A percentile compares a stretch with the other conserved stretches of the same genome.
Conservation (phyloP, 2,113 vertebrate genomes). For the Gasterosteus aculeatus region DNA sequence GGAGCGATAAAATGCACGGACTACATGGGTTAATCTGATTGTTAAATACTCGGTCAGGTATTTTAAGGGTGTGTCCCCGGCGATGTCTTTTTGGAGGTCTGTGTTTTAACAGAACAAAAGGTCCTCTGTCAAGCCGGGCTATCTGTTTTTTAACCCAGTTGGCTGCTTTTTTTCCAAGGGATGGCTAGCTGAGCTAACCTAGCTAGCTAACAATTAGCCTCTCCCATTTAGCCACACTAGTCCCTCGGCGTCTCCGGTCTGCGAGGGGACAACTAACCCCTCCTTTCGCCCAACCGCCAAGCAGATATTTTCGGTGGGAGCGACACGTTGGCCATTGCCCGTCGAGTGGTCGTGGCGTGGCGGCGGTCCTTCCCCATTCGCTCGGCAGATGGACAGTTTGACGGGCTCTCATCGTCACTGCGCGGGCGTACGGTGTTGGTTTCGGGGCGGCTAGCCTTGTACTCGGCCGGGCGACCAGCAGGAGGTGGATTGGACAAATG, state of each 20-base stretch:
- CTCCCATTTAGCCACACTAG: constrained; percentile 56
- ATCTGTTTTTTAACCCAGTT: constrained; percentile 55
- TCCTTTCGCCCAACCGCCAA: not conserved
- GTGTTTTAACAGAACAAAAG: constrained; percentile 30
- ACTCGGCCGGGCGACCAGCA: constrained; percentile 70
- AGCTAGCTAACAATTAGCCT: constrained; percentile 69
- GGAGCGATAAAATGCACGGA: constrained; percentile 66
- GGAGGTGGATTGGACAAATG: constrained; percentile 60
- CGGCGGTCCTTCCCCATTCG: not conserved
- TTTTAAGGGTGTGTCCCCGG: not conserved
- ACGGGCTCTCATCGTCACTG: constrained; percentile 61
- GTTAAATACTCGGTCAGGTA: constrained; percentile 20
- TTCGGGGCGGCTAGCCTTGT: constrained; percentile 75
- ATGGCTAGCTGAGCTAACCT: constrained; percentile 68
- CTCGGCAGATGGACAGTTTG: constrained; percentile 59
- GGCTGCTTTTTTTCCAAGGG: constrained; percentile 59
- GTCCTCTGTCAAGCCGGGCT: constrained; percentile 46
- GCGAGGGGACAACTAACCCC: constrained; percentile 17
- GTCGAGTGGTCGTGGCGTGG: constrained; percentile 6
- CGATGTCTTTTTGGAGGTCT: not conserved
- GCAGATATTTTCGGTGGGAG: not conserved
- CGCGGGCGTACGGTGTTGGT: constrained; percentile 69
- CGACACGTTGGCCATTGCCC: no score
- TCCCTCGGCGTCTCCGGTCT: constrained; percentile 38
- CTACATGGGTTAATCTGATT: constrained; percentile 41